These are phyloP conservation scores for Limnothrissa miodon DNA, from an alignment of 2,113 vertebrate species.

Conservation along the genomic window DNA sequence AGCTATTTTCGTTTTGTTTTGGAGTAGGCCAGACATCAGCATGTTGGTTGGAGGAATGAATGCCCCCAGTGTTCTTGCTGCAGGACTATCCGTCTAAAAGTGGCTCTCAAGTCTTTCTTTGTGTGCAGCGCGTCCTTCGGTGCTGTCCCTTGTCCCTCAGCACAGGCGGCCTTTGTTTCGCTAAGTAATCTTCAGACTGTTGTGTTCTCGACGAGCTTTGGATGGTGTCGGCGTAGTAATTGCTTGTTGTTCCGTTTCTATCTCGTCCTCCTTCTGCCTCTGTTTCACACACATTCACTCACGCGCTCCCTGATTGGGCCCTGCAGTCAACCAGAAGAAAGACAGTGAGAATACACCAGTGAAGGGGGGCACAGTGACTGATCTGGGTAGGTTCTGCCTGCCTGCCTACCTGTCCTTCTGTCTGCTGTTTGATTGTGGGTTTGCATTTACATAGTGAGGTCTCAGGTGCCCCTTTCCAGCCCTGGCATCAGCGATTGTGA, in stretches of 20 bases:
- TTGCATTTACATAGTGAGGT: too few relatives aligned
- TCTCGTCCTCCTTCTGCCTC: neutral
- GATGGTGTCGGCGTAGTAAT: neutral
- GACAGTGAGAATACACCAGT: constrained; percentile 90
- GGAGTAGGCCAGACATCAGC: neutral
- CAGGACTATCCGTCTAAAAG: neutral
- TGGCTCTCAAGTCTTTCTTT: neutral
- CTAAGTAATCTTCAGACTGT: neutral
- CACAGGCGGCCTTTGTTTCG: neutral
- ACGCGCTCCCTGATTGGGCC: constrained; percentile 11
- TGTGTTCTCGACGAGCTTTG: neutral
- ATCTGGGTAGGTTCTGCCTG: constrained; percentile 77
- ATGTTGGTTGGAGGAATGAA: neutral
- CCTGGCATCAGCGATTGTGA: neutral
- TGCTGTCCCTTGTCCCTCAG: neutral
- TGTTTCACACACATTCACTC: neutral
- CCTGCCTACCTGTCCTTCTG: neutral
- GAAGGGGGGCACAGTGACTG: constrained; percentile 88
- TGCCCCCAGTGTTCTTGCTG: neutral
- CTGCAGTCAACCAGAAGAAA: constrained; percentile 89
- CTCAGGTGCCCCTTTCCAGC: neutral
- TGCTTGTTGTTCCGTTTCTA: neutral
- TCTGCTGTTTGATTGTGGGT: neutral
- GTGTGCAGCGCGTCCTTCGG: neutral
- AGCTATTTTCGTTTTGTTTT: neutral